phyloP scores from a whole-genome alignment of 92 coral and sea anemone genomes.

The Galaxea fascicularis region DNA sequence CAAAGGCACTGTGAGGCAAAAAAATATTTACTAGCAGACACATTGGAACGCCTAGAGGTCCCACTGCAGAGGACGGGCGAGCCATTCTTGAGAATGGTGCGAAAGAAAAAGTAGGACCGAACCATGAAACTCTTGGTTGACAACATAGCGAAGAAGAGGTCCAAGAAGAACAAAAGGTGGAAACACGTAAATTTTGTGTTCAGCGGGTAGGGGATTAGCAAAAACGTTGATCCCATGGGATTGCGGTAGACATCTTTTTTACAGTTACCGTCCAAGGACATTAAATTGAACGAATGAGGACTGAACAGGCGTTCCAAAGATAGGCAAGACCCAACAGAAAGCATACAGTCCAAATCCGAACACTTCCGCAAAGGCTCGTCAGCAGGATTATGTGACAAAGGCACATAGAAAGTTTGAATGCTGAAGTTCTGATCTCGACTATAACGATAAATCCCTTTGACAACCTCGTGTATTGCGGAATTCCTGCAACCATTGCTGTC shows the following conservation, averaged over 20 bases:
- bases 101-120: constrained; percentile 55
- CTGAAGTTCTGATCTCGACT: constrained; percentile 54
- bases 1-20: constrained; percentile 3
- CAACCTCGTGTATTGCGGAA: constrained; percentile 48
- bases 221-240: constrained; percentile 52
- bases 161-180: constrained; percentile 48
- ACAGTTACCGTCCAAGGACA: constrained; percentile 71
- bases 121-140: constrained; percentile 31
- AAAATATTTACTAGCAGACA: constrained; percentile 15
- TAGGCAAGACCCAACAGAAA: constrained; percentile 37
- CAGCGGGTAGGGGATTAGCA: constrained; percentile 51
- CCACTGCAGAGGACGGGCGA: constrained; percentile 58
- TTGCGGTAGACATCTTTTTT: background rate
- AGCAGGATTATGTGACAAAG: constrained; percentile 45
- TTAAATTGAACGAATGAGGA: constrained; percentile 60
- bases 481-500: constrained; percentile 55
- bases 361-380: constrained; percentile 53
- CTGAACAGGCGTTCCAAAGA: constrained; percentile 40
- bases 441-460: constrained; percentile 54
- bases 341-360: constrained; percentile 60
- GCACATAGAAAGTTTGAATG: constrained; percentile 47
- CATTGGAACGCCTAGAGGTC: constrained; percentile 70
- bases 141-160: constrained; percentile 27
- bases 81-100: constrained; percentile 26
- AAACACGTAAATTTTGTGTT: constrained; percentile 55